Evolutionary conservation across 2,113 vertebrate genomes (phyloP).

Genomic region (Pygoscelis antarcticus): DNA sequence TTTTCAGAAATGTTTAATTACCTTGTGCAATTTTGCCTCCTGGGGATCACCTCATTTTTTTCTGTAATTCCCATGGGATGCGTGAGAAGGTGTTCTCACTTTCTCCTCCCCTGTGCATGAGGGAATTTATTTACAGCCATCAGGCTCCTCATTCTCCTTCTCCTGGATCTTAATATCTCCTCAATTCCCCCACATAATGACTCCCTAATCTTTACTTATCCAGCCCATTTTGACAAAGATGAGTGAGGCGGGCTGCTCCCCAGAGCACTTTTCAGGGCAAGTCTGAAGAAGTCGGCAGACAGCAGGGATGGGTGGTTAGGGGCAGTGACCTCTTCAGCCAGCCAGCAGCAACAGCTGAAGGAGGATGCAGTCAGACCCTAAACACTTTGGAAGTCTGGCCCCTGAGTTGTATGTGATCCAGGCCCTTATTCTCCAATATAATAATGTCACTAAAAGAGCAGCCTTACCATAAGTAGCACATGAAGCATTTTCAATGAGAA

Average conservation of each 20-base stretch:
- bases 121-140: not conserved
- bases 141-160: not conserved
- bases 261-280: not conserved
- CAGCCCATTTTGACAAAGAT: not conserved
- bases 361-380: not conserved
- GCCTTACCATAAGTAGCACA: not conserved
- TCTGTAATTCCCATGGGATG: not conserved
- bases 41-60: not conserved
- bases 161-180: not conserved
- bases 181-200: not conserved
- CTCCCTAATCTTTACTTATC: not conserved
- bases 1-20: not conserved
- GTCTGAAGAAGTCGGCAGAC: not conserved
- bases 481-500: not conserved
- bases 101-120: not conserved
- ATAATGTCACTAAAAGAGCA: not conserved
- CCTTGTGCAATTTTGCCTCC: not conserved
- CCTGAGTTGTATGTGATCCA: fast-evolving
- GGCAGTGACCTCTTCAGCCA: not conserved
- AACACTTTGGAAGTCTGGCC: not conserved
- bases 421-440: not conserved
- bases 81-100: not conserved
- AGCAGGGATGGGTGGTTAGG: not conserved
- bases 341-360: not conserved
- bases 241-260: not conserved